Percentiles rank a stretch among this genome's conserved stretches.
Evolutionary conservation across 2,113 vertebrate species (phyloP).

Genomic region (Macrotis lagotis): DNA sequence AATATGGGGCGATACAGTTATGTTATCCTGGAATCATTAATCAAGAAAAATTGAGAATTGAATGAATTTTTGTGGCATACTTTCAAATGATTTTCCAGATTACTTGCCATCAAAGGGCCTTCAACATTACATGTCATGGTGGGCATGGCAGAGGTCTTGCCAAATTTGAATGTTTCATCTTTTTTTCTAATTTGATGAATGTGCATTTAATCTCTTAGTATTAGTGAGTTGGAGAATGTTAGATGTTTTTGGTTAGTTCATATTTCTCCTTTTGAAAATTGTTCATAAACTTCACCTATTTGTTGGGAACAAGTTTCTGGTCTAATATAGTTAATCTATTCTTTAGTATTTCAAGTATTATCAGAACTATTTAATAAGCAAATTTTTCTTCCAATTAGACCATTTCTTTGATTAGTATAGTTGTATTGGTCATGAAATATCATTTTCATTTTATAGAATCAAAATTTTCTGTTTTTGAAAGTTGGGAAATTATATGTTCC

Average conservation of each 20-base stretch:
- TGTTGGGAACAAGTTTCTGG: not conserved
- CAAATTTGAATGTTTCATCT: not conserved
- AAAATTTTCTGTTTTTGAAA: not conserved
- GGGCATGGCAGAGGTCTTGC: not conserved
- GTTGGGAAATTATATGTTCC: not conserved
- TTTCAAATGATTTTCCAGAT: not conserved
- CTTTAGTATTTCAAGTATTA: not conserved
- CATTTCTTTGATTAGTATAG: not conserved
- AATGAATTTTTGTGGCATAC: not conserved
- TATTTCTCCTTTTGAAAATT: not conserved
- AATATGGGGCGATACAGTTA: not conserved
- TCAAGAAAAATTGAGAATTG: not conserved
- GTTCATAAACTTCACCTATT: not conserved
- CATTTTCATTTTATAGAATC: not conserved
- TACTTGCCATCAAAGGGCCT: not conserved
- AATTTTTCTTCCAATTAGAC: not conserved
- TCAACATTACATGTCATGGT: not conserved
- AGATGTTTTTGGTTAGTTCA: not conserved
- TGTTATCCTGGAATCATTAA: not conserved
- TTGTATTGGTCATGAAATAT: not conserved
- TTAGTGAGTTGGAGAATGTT: not conserved
- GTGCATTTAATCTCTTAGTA: not conserved
- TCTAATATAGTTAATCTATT: not conserved
- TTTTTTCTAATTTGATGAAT: not conserved
- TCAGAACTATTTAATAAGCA: not conserved